Evolutionary conservation across 2,888 invertebrate genomes (phyloP).

Genomic region (Sinotaia quadrata): DNA sequence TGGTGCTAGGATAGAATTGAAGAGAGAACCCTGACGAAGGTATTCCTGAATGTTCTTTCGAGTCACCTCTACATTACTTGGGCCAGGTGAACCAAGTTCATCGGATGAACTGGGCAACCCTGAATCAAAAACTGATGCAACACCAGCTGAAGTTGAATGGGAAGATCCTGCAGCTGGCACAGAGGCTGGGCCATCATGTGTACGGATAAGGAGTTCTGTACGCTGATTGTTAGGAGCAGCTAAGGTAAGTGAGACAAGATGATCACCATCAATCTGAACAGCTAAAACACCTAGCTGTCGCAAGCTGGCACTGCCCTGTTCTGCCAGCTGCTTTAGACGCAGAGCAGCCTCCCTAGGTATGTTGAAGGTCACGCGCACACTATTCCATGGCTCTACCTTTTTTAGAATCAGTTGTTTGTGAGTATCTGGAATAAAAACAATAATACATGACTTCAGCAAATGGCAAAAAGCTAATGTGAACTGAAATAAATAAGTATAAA

Average conservation of each 20-base stretch:
- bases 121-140: conserved; percentile 19
- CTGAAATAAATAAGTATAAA: not conserved
- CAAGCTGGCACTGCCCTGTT: conserved; percentile 86
- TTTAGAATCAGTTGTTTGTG: conserved; percentile 78
- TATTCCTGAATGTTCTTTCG: conserved; percentile 71
- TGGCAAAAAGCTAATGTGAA: too few species aligned
- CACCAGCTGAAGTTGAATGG: not conserved
- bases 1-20: conserved; percentile 55
- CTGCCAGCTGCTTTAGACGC: conserved; percentile 90
- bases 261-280: conserved; percentile 84
- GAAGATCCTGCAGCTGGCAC: conserved; percentile 24
- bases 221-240: conserved; percentile 80
- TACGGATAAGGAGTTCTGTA: conserved; percentile 76
- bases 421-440: conserved; percentile 48
- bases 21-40: conserved; percentile 63
- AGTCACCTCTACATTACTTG: conserved; percentile 68
- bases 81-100: conserved; percentile 52
- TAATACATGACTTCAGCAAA: not conserved
- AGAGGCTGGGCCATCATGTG: conserved; percentile 42
- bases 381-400: conserved; percentile 98
- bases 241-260: conserved; percentile 79
- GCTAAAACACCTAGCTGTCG: conserved; percentile 94
- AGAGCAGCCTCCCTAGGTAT: conserved; percentile 96
- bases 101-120: conserved; percentile 34
- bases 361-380: conserved; percentile 96